Percentiles rank a stretch among this genome's conserved stretches.
Conservation (phyloP, 2,113 vertebrate genomes). For the Heteronetta atricapilla region DNA sequence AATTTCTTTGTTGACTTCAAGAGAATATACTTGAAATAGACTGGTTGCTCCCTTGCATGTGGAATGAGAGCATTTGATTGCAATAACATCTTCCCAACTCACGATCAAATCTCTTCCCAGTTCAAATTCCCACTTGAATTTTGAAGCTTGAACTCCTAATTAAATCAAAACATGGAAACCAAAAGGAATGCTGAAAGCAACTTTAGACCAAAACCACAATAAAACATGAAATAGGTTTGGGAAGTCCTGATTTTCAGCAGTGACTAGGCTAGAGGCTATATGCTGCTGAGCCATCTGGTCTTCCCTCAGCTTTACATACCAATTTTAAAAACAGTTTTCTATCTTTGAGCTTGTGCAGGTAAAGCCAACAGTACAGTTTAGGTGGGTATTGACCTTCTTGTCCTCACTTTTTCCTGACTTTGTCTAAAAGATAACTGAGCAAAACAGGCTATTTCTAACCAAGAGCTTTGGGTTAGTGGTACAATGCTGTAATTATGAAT, state of each 20-base stretch:
- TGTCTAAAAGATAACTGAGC: not conserved
- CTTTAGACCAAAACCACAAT: not conserved
- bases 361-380: not conserved
- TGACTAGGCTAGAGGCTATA: not conserved
- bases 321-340: constrained; percentile 9
- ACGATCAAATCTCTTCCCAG: not conserved
- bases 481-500: not conserved
- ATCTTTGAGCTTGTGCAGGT: not conserved
- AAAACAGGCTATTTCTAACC: not conserved
- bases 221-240: not conserved
- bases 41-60: not conserved
- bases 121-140: constrained; percentile 11
- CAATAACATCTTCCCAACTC: not conserved
- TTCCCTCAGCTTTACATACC: constrained; percentile 14
- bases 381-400: not conserved
- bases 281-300: constrained; percentile 15
- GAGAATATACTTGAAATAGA: not conserved
- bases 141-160: constrained; percentile 26
- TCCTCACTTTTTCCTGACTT: not conserved
- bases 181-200: constrained; percentile 14
- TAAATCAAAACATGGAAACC: constrained; percentile 18
- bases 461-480: constrained; percentile 1
- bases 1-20: not conserved
- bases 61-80: not conserved
- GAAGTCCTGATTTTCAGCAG: constrained; percentile 15